phyloP scores from a whole-genome alignment of 1,140 invertebrate genomes.

The Drosophila mojavensis region DNA sequence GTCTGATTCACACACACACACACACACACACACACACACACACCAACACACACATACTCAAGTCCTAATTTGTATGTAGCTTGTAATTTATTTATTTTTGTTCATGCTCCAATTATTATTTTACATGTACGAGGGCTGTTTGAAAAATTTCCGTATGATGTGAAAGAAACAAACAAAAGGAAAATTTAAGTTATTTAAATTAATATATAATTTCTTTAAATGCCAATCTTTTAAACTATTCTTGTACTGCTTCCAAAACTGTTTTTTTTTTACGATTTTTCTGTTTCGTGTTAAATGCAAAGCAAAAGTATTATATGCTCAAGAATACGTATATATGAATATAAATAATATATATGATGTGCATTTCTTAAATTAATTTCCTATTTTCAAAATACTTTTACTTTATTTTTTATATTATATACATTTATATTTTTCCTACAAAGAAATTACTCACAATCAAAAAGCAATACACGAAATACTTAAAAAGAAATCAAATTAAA shows the following conservation, averaged over 20 bases:
- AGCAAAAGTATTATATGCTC: constrained; percentile 76
- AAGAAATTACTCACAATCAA: constrained; percentile 70
- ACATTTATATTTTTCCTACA: not conserved
- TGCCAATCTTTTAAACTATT: not conserved
- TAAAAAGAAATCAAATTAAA: constrained; percentile 25
- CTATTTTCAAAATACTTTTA: constrained; percentile 32
- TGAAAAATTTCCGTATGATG: no score
- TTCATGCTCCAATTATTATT: constrained; percentile 22
- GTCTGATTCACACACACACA: constrained; percentile 57
- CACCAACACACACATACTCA: constrained; percentile 58
- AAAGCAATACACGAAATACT: constrained; percentile 61
- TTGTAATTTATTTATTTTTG: constrained; percentile 74
- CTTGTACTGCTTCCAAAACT: constrained; percentile 11
- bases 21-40: constrained; percentile 26
- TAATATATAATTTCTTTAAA: no score
- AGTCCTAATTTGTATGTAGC: constrained; percentile 69
- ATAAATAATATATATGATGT: constrained; percentile 42
- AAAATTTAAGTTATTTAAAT: no score
- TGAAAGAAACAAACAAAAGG: no score
- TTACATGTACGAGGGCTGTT: no score
- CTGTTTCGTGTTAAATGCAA: constrained; percentile 49
- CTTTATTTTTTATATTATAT: constrained; percentile 24
- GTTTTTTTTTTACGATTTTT: constrained; percentile 21
- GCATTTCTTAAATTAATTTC: constrained; percentile 64
- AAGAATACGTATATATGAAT: constrained; percentile 38